A percentile compares a stretch with the other conserved stretches of the same genome.
phyloP scores from a whole-genome alignment of 1,140 invertebrate genomes.

The Heliconius melpomene region DNA sequence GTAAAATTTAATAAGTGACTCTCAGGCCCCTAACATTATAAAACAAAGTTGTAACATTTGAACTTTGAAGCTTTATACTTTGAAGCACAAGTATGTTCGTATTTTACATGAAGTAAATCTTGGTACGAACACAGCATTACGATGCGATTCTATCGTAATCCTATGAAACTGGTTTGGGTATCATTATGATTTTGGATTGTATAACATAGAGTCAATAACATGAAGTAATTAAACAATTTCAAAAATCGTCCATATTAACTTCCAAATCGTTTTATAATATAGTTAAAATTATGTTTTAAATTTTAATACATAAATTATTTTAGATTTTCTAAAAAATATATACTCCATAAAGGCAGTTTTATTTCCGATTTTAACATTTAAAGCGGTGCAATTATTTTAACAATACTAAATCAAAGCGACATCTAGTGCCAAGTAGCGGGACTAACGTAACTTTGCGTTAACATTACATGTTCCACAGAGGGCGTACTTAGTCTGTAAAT shows the following conservation, averaged over 20 bases:
- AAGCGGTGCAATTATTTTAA: neutral
- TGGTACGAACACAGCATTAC: constrained; percentile 54
- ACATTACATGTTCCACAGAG: constrained; percentile 35
- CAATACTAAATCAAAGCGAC: constrained; percentile 36
- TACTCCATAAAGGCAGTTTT: too few species aligned
- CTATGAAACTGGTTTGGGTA: constrained; percentile 72
- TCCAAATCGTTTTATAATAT: constrained; percentile 13
- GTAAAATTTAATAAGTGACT: neutral
- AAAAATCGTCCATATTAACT: neutral
- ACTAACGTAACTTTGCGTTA: constrained; percentile 30
- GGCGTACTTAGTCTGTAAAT: constrained; percentile 35
- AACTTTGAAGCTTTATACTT: neutral
- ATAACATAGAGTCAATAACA: neutral
- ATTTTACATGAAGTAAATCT: constrained; percentile 52
- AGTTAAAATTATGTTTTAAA: neutral
- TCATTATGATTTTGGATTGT: constrained; percentile 53
- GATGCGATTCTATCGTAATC: constrained; percentile 64
- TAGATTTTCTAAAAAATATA: too few species aligned
- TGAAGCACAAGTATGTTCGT: neutral
- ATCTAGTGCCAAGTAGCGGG: constrained; percentile 56
- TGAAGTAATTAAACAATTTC: neutral
- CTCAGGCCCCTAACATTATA: neutral
- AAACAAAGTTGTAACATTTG: neutral
- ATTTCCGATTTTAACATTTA: too few species aligned
- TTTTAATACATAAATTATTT: too few species aligned